Conservation (phyloP, 37 sponge, comb jelly and placozoan species). For the Aplysina aerophoba region DNA sequence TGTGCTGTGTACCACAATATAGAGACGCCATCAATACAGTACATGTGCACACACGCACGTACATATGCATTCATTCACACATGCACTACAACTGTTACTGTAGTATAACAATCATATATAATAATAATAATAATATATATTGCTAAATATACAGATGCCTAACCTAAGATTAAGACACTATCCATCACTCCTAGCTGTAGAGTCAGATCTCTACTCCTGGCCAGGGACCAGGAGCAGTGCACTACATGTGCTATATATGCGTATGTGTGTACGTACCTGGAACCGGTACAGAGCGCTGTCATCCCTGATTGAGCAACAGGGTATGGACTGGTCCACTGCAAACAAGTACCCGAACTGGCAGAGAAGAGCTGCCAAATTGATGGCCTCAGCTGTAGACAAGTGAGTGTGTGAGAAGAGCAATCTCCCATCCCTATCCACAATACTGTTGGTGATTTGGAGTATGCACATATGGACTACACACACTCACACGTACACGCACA, state of each 20-base stretch:
- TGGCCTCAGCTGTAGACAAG: not conserved
- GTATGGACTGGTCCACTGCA: not conserved
- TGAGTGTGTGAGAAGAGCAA: too few relatives aligned
- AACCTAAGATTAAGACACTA: not conserved
- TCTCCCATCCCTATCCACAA: too few relatives aligned
- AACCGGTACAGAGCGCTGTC: conserved; percentile 67
- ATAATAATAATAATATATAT: not conserved
- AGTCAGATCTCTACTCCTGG: not conserved
- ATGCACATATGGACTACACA: not conserved
- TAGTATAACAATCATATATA: not conserved
- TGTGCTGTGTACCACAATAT: not conserved
- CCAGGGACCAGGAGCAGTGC: not conserved
- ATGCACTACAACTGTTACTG: not conserved
- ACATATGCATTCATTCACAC: not conserved
- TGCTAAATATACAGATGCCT: too few relatives aligned
- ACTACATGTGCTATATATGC: not conserved
- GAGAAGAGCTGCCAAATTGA: not conserved
- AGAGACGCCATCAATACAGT: not conserved
- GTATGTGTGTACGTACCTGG: conserved; percentile 44
- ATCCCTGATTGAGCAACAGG: conserved; percentile 51
- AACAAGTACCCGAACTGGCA: conserved; percentile 30
- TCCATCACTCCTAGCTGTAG: not conserved
- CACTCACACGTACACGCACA: not conserved
- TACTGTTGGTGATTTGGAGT: too few relatives aligned
- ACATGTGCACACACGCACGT: not conserved